Percentiles rank a stretch among this genome's conserved stretches.
Evolutionary conservation across 2,888 invertebrate species (phyloP).

Genomic region (Drosophila buzzatii): DNA sequence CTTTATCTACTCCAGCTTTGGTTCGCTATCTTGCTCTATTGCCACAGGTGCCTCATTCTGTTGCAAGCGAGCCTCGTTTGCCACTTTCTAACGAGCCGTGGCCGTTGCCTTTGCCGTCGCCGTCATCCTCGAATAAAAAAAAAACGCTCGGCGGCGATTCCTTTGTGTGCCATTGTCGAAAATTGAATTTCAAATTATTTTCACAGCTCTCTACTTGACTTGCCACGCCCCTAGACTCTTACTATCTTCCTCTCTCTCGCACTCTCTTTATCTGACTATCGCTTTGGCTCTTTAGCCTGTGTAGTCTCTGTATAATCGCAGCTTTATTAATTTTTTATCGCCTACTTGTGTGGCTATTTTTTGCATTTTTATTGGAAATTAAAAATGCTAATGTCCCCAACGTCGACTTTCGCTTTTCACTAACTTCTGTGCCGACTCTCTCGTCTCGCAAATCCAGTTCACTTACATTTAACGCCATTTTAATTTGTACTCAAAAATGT

Average conservation of each 20-base stretch:
- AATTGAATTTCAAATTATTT: slow-evolving; percentile 81
- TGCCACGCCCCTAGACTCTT: slow-evolving; percentile 29
- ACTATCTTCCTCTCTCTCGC: slow-evolving; percentile 24
- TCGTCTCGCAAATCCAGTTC: slow-evolving; percentile 12
- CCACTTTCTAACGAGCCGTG: slow-evolving; percentile 66
- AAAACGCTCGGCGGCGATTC: slow-evolving; percentile 61
- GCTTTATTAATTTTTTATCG: slow-evolving; percentile 81
- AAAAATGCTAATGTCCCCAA: slow-evolving; percentile 74
- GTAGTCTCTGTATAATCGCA: slow-evolving; percentile 72
- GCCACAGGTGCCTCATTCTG: slow-evolving; percentile 52
- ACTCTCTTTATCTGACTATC: slow-evolving; percentile 2
- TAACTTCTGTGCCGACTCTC: slow-evolving; percentile 13
- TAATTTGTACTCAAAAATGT: slow-evolving; percentile 71
- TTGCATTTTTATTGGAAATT: slow-evolving; percentile 80
- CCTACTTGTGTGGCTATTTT: slow-evolving; percentile 78
- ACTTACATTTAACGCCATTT: slow-evolving; percentile 67
- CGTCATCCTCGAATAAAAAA: slow-evolving; percentile 2
- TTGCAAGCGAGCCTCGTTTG: slow-evolving; percentile 35
- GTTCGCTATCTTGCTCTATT: slow-evolving; percentile 23
- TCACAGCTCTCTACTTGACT: slow-evolving; percentile 69
- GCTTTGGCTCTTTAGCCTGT: slow-evolving; percentile 13
- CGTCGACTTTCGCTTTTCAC: slow-evolving; percentile 55
- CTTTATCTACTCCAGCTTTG: slow-evolving; percentile 14
- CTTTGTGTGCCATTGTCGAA: slow-evolving; percentile 81
- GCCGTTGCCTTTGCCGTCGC: slow-evolving; percentile 19